Base-by-base conservation (phyloP, 2,797 vertebrate genomes). In the Poeciliopsis paucimaculata region DNA sequence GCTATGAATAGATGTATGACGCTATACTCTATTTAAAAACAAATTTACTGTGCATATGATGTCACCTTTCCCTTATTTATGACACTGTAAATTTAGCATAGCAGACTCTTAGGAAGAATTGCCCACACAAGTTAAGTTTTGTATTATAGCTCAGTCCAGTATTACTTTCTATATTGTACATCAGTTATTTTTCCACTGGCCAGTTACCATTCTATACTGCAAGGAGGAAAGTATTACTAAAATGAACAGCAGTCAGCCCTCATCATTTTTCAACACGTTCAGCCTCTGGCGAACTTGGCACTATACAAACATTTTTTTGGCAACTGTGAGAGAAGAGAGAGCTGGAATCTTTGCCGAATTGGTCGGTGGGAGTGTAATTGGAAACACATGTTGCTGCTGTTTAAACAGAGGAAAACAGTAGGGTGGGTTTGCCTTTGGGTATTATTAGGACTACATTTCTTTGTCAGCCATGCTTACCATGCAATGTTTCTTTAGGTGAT, bases 191-290 rank as follows among this genome's bases (percentile, higher is more conserved):
- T 82, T 81, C 72, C n/a, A 72, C 49, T 39, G 4, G 28, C 16
- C 39, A 5, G 73, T 39, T 26, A 23, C 71, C 39, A 66, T 41
- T 43, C n/a, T 36, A 57, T 72, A 28, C 34, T 68, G 72, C 31
- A 57, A 62, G 72, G 72, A 70, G 90, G 95, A 94, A 95, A 95
- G 77, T 90, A n/a, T 93, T 79, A 86, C 86, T 88, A 73, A 84
- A 34, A 84, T 78, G 45, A 62, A 77, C 45, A 57, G 31, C 36
- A 51, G 77, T 41, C 75, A 28, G 7, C 11, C 78, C 82, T 77
- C 34, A 62, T 91, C 39, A 45, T 80, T 90, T 87, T 78, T 84
- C 74, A 79, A 82, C 62, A 82, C 79, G 46, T 88, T 43, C 73
- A 84, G 51, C 31, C 68, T 78, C 45, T 75, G 88, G 84, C 90